Evolutionary conservation across 2,113 vertebrate species (phyloP).

Genomic region (Pluvianellus socialis): DNA sequence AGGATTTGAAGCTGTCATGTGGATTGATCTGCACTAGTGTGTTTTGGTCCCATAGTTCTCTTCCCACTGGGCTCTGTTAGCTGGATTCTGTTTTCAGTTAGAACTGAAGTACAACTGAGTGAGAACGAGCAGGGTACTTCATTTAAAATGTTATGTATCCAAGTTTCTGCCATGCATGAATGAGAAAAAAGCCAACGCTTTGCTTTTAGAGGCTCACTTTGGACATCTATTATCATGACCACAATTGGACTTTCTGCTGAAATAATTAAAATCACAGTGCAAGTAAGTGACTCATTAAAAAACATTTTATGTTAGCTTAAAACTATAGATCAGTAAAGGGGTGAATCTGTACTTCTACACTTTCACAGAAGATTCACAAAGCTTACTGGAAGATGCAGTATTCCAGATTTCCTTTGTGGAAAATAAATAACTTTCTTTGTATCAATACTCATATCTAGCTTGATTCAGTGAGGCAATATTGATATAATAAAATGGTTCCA

Average conservation of each 20-base stretch:
- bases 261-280: background rate
- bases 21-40: background rate
- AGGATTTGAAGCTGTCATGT: background rate
- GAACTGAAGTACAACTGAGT: background rate
- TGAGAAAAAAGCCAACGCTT: background rate
- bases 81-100: background rate
- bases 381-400: background rate
- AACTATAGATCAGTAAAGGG: background rate
- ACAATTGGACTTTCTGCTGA: background rate
- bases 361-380: background rate
- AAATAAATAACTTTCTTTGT: background rate
- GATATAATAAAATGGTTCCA: slow-evolving; percentile 29
- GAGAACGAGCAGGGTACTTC: background rate
- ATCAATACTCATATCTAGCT: slow-evolving; percentile 19
- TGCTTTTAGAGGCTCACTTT: background rate
- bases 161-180: background rate
- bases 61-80: background rate
- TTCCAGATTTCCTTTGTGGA: background rate
- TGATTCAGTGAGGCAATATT: slow-evolving; percentile 26
- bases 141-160: background rate
- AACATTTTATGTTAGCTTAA: background rate
- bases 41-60: background rate
- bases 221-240: background rate
- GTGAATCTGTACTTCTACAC: background rate
- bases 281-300: background rate